These are phyloP conservation scores for Alethe castanea DNA, from an alignment of 2,113 vertebrate species.

Conservation along the genomic window DNA sequence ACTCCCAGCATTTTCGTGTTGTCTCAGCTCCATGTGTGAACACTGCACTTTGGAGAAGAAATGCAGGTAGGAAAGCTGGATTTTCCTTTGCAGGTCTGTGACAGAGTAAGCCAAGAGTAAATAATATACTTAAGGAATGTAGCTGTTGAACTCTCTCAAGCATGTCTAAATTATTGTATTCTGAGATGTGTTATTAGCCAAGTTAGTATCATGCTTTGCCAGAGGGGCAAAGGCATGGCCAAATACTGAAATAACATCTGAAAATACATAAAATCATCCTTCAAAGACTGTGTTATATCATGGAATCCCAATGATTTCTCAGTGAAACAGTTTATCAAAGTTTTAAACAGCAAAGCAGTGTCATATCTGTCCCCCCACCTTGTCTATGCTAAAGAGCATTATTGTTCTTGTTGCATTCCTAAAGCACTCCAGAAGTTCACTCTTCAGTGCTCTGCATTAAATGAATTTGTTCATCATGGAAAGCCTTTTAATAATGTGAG, in stretches of 20 bases:
- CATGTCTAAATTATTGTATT: neutral
- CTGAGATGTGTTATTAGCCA: neutral
- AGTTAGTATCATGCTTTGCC: neutral
- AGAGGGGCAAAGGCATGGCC: neutral
- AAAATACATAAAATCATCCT: neutral
- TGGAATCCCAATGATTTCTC: neutral
- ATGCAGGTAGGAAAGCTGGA: neutral
- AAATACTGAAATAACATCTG: neutral
- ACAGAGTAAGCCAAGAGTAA: neutral
- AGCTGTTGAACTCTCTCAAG: neutral
- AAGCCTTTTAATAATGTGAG: neutral
- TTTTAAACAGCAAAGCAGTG: neutral
- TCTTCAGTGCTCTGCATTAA: neutral
- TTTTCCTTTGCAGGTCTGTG: neutral
- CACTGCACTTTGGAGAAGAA: neutral
- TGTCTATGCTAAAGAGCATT: neutral
- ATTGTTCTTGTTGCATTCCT: neutral
- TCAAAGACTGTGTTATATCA: neutral
- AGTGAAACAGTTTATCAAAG: neutral
- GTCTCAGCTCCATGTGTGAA: accelerated
- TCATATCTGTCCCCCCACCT: accelerated
- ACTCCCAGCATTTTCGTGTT: accelerated
- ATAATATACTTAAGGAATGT: neutral
- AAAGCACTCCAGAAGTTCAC: neutral
- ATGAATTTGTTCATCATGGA: neutral